A percentile compares a stretch with the other conserved stretches of the same genome.
Conservation (phyloP, 2,888 invertebrate genomes). For the Rhogogaster chlorosoma region DNA sequence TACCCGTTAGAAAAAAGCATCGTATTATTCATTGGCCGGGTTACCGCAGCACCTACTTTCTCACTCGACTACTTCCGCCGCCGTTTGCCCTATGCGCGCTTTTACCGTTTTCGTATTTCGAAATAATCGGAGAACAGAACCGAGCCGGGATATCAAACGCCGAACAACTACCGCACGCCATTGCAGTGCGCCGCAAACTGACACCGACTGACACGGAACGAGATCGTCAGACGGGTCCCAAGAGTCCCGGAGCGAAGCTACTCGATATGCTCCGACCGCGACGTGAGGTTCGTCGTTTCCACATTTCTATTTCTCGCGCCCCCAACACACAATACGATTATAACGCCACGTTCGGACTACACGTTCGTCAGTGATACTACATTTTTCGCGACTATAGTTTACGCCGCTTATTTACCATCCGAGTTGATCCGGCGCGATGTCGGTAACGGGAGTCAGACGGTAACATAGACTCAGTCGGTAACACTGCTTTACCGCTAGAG, state of each 20-base stretch:
- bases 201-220: slow-evolving; percentile 45
- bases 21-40: not conserved
- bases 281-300: not conserved
- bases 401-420: not conserved
- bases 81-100: not conserved
- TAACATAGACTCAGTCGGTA: not conserved
- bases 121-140: not conserved
- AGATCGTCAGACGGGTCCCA: not conserved
- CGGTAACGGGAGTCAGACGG: not conserved
- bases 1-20: not conserved
- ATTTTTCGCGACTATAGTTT: not conserved
- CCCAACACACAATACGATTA: not conserved
- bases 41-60: not conserved
- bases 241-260: slow-evolving; percentile 2
- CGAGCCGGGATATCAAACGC: not conserved
- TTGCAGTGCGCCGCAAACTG: not conserved
- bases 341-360: not conserved
- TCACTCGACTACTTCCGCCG: not conserved
- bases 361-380: not conserved
- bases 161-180: slow-evolving; percentile 15
- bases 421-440: not conserved
- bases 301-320: slow-evolving; percentile 17
- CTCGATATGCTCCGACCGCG: not conserved
- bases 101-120: not conserved
- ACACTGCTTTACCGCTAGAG: not conserved